Conservation (phyloP, 2,888 invertebrate genomes). For the Megastigmus dorsalis region DNA sequence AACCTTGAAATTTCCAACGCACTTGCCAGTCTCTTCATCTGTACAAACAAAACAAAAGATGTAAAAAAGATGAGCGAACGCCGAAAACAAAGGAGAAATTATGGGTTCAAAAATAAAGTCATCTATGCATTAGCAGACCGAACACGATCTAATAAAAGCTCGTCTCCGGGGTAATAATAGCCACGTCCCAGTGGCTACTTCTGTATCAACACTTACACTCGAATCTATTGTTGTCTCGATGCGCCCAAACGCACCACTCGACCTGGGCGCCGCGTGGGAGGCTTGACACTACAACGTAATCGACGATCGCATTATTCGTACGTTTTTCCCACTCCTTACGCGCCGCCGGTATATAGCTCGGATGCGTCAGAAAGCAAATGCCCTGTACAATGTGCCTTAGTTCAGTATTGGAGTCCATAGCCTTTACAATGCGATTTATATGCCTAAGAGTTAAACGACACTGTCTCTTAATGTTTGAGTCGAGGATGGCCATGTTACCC, state of each 20-base stretch:
- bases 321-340: slow-evolving; percentile 87
- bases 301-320: slow-evolving; percentile 90
- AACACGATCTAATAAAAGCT: slow-evolving; percentile 23
- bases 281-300: slow-evolving; percentile 88
- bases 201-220: slow-evolving; percentile 82
- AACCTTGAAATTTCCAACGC: slow-evolving; percentile 87
- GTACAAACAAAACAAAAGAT: slow-evolving; percentile 46
- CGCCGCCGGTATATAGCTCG: slow-evolving; percentile 83
- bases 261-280: slow-evolving; percentile 88
- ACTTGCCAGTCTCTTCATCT: slow-evolving; percentile 95
- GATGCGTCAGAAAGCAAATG: slow-evolving; percentile 89
- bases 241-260: slow-evolving; percentile 96
- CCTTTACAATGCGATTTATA: slow-evolving; percentile 87
- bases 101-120: slow-evolving; percentile 25
- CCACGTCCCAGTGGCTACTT: no score
- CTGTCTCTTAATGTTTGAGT: slow-evolving; percentile 87
- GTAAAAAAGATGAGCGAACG: neutral
- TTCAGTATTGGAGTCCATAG: slow-evolving; percentile 85
- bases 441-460: slow-evolving; percentile 90
- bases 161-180: no score
- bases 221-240: slow-evolving; percentile 89
- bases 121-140: neutral
- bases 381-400: slow-evolving; percentile 89
- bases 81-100: neutral
- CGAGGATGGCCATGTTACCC: slow-evolving; percentile 84